Evolutionary conservation across 2,797 vertebrate species (phyloP).

Genomic region (Poeciliopsis turneri): DNA sequence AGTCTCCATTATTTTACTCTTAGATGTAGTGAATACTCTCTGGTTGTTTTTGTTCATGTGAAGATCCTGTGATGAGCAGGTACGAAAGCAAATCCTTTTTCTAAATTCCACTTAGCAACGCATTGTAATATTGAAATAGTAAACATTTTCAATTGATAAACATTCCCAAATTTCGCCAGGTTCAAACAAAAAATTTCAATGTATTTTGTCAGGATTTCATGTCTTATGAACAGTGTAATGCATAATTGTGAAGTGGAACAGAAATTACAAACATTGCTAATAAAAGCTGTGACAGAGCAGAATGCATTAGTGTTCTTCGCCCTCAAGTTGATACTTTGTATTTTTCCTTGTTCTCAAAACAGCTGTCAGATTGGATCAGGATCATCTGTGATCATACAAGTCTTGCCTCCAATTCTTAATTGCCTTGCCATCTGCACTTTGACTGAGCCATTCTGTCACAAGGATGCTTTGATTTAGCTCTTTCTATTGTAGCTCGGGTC

Average conservation of each 20-base stretch:
- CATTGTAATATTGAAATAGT: background rate
- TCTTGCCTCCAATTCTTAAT: background rate
- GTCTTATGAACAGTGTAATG: background rate
- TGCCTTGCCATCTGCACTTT: background rate
- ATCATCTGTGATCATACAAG: background rate
- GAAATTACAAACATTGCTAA: background rate
- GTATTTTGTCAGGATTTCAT: background rate
- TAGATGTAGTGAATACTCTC: background rate
- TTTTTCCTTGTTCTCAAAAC: background rate
- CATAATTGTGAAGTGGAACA: background rate
- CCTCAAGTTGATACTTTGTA: background rate
- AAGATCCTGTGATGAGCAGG: background rate
- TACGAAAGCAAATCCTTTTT: background rate
- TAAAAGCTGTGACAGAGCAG: background rate
- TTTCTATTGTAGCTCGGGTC: background rate
- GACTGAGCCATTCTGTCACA: background rate
- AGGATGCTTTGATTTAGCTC: background rate
- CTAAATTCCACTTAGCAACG: background rate
- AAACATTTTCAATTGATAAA: background rate
- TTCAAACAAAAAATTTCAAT: background rate
- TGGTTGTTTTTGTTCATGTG: background rate
- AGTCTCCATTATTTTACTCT: conserved; percentile 4
- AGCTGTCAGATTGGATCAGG: background rate
- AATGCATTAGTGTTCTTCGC: background rate
- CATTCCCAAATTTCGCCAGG: background rate